phyloP scores from a whole-genome alignment of 2,797 vertebrate genomes.

The Onychomys arenicola region DNA sequence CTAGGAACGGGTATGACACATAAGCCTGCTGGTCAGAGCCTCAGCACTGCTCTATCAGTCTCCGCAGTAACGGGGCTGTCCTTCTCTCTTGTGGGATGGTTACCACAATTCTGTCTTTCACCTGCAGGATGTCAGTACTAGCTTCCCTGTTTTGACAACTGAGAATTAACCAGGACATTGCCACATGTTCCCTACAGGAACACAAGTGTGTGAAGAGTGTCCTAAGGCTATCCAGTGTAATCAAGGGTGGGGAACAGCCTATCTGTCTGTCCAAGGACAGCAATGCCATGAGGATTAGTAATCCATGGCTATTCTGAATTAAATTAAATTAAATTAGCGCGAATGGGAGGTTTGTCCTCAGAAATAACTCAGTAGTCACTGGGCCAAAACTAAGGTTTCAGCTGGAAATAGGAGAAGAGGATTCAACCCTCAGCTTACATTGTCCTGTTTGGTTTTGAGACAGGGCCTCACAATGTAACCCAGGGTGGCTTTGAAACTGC shows the following conservation, averaged over 20 bases:
- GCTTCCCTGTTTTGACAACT: background rate
- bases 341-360: background rate
- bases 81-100: no score
- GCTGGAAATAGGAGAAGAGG: background rate
- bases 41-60: background rate
- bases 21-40: background rate
- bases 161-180: background rate
- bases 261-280: background rate
- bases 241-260: background rate
- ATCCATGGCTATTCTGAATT: background rate
- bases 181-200: background rate
- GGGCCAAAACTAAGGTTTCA: background rate
- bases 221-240: background rate
- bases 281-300: background rate
- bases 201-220: background rate
- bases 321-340: background rate
- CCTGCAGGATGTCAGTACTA: background rate
- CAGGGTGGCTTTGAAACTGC: background rate
- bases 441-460: background rate
- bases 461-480: background rate
- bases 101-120: background rate
- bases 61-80: no score
- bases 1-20: background rate
- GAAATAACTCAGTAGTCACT: background rate
- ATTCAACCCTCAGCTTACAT: background rate